Evolutionary conservation across 2,888 invertebrate genomes (phyloP).

Genomic region (Notodonta ziczac): DNA sequence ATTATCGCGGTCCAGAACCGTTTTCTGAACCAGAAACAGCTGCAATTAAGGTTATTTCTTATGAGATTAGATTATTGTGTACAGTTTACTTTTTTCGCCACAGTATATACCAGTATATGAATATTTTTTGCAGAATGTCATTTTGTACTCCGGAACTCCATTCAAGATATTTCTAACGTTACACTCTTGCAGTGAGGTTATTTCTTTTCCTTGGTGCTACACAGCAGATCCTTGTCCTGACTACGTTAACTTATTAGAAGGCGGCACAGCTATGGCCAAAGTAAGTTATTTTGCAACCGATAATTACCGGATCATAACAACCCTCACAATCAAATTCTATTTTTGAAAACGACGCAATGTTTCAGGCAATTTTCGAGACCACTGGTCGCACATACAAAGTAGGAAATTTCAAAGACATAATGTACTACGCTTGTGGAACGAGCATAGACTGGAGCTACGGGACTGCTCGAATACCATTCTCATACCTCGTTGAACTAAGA

Average conservation of each 20-base stretch:
- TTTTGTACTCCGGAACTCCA: constrained; percentile 69
- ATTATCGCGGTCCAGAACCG: constrained; percentile 65
- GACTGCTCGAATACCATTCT: constrained; percentile 70
- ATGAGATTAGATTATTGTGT: too few species aligned
- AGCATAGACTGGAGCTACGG: constrained; percentile 81
- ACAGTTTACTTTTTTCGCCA: too few species aligned
- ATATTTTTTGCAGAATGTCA: constrained; percentile 64
- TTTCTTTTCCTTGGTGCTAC: constrained; percentile 76
- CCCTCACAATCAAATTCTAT: neutral
- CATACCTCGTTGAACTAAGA: constrained; percentile 72
- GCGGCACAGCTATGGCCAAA: constrained; percentile 73
- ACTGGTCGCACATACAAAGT: constrained; percentile 76
- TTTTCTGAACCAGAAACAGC: constrained; percentile 75
- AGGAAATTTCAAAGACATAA: constrained; percentile 75
- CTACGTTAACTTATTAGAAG: constrained; percentile 73
- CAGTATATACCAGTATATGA: too few species aligned
- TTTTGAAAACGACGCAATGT: constrained; percentile 13
- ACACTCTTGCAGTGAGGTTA: constrained; percentile 73
- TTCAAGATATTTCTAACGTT: constrained; percentile 75
- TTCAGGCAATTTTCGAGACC: constrained; percentile 72
- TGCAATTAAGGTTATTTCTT: constrained; percentile 64
- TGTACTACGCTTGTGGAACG: constrained; percentile 74
- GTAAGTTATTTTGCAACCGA: constrained; percentile 41
- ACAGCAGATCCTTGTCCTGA: constrained; percentile 70
- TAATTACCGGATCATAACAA: neutral